Evolutionary conservation across 2,888 invertebrate genomes (phyloP).

Genomic region (Chydorus sphaericus): DNA sequence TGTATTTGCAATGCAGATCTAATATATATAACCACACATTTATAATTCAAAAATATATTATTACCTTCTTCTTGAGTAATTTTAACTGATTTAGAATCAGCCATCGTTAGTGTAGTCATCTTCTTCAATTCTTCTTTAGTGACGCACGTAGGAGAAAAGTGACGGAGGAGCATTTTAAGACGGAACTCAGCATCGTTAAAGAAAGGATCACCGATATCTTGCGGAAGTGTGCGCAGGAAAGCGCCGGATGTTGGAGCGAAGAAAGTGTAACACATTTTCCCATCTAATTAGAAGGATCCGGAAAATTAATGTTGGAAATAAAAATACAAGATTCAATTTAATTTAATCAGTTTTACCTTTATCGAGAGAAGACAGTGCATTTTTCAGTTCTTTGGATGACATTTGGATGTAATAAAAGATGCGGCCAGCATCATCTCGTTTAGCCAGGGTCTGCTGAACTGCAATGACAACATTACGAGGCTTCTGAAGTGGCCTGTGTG

Average conservation of each 20-base stretch:
- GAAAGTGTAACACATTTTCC: conserved; percentile 18
- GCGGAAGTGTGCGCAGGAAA: conserved; percentile 12
- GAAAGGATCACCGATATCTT: conserved; percentile 18
- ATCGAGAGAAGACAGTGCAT: too few relatives aligned
- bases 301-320: too few relatives aligned
- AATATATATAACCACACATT: not conserved
- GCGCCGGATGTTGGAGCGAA: conserved; percentile 16
- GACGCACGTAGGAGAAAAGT: conserved; percentile 44
- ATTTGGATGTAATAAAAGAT: too few relatives aligned
- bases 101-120: not conserved
- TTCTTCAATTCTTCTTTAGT: conserved; percentile 43
- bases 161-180: conserved; percentile 41
- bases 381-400: too few relatives aligned
- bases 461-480: too few relatives aligned
- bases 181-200: conserved; percentile 21
- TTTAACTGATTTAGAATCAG: not conserved
- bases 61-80: not conserved
- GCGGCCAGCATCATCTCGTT: too few relatives aligned
- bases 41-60: not conserved
- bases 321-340: too few relatives aligned
- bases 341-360: too few relatives aligned
- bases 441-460: too few relatives aligned
- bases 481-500: too few relatives aligned
- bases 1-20: not conserved
- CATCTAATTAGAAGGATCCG: conserved; percentile 11